These are phyloP conservation scores for Ascaphus truei DNA, from an alignment of 2,113 vertebrate species.

Conservation along the genomic window DNA sequence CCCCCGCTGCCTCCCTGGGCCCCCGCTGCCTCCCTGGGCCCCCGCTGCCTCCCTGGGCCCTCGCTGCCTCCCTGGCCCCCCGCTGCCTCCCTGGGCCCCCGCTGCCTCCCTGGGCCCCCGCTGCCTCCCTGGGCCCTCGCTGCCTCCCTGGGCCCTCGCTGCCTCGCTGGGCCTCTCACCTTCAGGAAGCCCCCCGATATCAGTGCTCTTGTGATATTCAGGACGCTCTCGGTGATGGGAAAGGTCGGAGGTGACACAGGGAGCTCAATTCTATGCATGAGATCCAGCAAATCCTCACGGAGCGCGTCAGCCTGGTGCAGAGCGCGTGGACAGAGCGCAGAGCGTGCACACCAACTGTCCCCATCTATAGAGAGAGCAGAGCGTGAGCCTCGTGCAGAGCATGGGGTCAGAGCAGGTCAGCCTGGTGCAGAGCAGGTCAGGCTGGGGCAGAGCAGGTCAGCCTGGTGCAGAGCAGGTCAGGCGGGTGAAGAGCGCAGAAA, in stretches of 20 bases:
- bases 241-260: slow-evolving; percentile 84
- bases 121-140: too few species aligned
- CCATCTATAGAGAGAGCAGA: slow-evolving; percentile 45
- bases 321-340: slow-evolving; percentile 66
- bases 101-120: too few species aligned
- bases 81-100: too few species aligned
- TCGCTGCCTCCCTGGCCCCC: too few species aligned
- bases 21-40: too few species aligned
- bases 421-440: not conserved
- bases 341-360: slow-evolving; percentile 78
- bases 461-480: too few species aligned
- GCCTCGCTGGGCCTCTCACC: slow-evolving; percentile 38
- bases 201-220: slow-evolving; percentile 81
- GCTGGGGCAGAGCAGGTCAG: not conserved
- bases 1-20: too few species aligned
- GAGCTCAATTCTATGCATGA: slow-evolving; percentile 89
- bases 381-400: not conserved
- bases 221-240: slow-evolving; percentile 77
- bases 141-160: too few species aligned
- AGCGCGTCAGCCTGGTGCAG: slow-evolving; percentile 74
- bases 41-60: too few species aligned
- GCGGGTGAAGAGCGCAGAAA: not conserved
- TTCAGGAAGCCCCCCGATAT: slow-evolving; percentile 93
- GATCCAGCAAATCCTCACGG: slow-evolving; percentile 82
- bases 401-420: too few species aligned